phyloP scores from a whole-genome alignment of 2,888 invertebrate species.

The Tortrix viridana region DNA sequence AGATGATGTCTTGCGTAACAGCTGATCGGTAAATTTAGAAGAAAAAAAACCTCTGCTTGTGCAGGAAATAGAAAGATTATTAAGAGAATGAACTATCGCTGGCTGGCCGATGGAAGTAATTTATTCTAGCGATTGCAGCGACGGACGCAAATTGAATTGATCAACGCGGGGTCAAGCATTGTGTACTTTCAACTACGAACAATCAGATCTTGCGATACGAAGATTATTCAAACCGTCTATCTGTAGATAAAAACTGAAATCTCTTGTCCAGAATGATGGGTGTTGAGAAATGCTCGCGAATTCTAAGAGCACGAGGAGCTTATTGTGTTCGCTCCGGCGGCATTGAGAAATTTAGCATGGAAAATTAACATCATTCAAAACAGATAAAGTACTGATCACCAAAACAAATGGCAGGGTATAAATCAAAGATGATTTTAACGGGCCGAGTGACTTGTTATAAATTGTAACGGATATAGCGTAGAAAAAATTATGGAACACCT shows the following conservation, averaged over 20 bases:
- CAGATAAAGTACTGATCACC: too few relatives aligned
- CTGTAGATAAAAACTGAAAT: conserved; percentile 24
- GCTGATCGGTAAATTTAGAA: neutral
- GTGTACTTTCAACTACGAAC: conserved; percentile 43
- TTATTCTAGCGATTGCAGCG: conserved; percentile 46
- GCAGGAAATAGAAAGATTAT: conserved; percentile 33
- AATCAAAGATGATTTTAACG: too few relatives aligned
- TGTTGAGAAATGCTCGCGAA: conserved; percentile 12
- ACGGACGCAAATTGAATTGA: conserved; percentile 57
- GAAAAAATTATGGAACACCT: too few relatives aligned
- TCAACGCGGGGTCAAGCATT: conserved; percentile 53
- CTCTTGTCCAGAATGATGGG: neutral
- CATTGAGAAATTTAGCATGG: too few relatives aligned
- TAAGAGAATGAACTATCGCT: conserved; percentile 36
- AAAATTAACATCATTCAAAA: too few relatives aligned
- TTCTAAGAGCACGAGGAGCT: neutral
- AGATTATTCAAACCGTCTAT: conserved; percentile 31
- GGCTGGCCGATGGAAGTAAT: conserved; percentile 46
- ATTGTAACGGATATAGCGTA: too few relatives aligned
- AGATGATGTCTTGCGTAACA: neutral
- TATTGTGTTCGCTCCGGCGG: neutral
- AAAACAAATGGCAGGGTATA: too few relatives aligned
- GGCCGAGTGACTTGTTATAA: too few relatives aligned
- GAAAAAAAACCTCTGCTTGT: conserved; percentile 1
- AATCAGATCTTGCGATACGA: conserved; percentile 38